Evolutionary conservation across 2,888 invertebrate species (phyloP).

Genomic region (Thera obeliscata): DNA sequence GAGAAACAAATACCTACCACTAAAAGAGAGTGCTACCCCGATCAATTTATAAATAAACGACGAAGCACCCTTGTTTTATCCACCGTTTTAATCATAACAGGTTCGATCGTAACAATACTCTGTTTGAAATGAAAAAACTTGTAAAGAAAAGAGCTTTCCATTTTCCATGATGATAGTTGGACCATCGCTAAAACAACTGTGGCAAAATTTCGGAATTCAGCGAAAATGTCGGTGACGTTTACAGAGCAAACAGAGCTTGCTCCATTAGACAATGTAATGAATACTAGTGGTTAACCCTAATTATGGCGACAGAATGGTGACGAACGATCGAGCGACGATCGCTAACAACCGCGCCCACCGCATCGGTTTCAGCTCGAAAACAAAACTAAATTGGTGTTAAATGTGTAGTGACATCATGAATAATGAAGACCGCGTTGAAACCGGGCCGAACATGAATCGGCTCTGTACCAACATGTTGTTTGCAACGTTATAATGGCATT

Average conservation of each 20-base stretch:
- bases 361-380: slow-evolving; percentile 55
- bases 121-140: slow-evolving; percentile 53
- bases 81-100: slow-evolving; percentile 59
- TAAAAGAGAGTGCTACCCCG: slow-evolving; percentile 62
- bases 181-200: slow-evolving; percentile 25
- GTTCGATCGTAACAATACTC: slow-evolving; percentile 49
- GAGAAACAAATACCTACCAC: slow-evolving; percentile 57
- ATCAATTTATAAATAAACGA: slow-evolving; percentile 57
- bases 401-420: slow-evolving; percentile 64
- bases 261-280: slow-evolving; percentile 83
- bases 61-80: slow-evolving; percentile 52
- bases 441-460: slow-evolving; percentile 40
- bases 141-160: slow-evolving; percentile 41
- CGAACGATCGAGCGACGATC: slow-evolving; percentile 65
- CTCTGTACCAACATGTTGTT: slow-evolving; percentile 56
- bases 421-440: slow-evolving; percentile 62
- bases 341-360: slow-evolving; percentile 69
- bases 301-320: slow-evolving; percentile 73
- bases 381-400: slow-evolving; percentile 62
- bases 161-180: slow-evolving; percentile 55
- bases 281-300: slow-evolving; percentile 78
- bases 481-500: slow-evolving; percentile 65
- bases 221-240: slow-evolving; percentile 56
- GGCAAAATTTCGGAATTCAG: slow-evolving; percentile 27
- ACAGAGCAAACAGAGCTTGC: slow-evolving; percentile 65